Evolutionary conservation across 2,888 invertebrate genomes (phyloP), one percentile per base, ranked within the genome.

Genomic region (Merodon equestris): DNA sequence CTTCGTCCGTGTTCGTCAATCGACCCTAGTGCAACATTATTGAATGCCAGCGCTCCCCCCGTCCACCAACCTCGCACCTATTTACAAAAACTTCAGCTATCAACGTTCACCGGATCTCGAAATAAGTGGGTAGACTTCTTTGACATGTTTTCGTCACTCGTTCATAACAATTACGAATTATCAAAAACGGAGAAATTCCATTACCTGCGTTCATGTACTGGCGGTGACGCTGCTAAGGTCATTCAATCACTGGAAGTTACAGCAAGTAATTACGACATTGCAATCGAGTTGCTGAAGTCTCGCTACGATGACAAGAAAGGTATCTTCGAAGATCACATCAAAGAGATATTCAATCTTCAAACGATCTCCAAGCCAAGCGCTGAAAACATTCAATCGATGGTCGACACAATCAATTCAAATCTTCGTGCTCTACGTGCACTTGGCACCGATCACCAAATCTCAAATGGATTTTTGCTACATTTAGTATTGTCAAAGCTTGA

Each of bases 381-480:
- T 40, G 40, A 40, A 40, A 40, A 40, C 40, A n/a, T 40, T n/a
- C 10, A 3, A n/a, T n/a, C 12, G 12, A 40, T 40, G 3, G n/a
- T n/a, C 40, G n/a, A 40, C 40, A 40, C n/a, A 10, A 40, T 40
- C 40, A 40, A 40, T 40, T 10, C 40, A n/a, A 44, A 44, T 13
- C 13, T 44, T n/a, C 13, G 14, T 14, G 44, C 44, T 7, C 9
- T 44, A 14, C 14, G 13, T n/a, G n/a, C 14, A 14, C 14, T 44
- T n/a, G 13, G 14, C 44, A 14, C n/a, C 14, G 14, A 44, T n/a
- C n/a, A 48, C 1, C 48, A 48, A 15, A 48, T 48, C 12, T 10
- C 48, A n/a, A n/a, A 19, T 48, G 48, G 48, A n/a, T n/a, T 48
- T 4, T 17, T 48, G 48, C n/a, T 48, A n/a, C n/a, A 18, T 12